Conservation (phyloP, 2,797 vertebrate genomes). For the Galaxias olidus region DNA sequence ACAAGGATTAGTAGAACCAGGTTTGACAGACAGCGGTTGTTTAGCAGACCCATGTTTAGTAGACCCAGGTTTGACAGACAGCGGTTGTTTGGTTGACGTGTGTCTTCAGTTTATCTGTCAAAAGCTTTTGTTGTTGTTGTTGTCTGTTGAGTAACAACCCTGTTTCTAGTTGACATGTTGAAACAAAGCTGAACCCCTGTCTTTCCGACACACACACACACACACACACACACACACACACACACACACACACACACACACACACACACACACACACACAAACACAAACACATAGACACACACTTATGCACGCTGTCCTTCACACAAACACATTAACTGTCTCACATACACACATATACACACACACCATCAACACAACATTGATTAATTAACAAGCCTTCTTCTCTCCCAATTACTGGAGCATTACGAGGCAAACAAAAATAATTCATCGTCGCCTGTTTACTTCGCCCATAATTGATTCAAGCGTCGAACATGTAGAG, state of each 20-base stretch:
- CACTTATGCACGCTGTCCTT: neutral
- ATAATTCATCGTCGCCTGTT: too few species aligned
- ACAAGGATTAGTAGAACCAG: too few species aligned
- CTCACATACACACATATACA: too few species aligned
- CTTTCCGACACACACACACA: slow-evolving; percentile 46
- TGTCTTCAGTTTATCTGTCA: too few species aligned
- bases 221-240: slow-evolving; percentile 20
- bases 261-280: slow-evolving; percentile 3
- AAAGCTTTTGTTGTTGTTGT: slow-evolving; percentile 43
- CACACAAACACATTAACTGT: neutral
- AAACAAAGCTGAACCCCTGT: slow-evolving; percentile 55
- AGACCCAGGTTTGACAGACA: too few species aligned
- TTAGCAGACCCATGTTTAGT: too few species aligned
- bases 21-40: too few species aligned
- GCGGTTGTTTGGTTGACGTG: too few species aligned
- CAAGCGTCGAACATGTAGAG: too few species aligned
- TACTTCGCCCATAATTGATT: too few species aligned
- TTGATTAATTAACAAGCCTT: slow-evolving; percentile 16
- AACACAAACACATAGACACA: slow-evolving; percentile 30
- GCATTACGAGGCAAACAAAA: too few species aligned
- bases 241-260: neutral
- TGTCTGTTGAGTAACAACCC: slow-evolving; percentile 42
- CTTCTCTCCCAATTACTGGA: too few species aligned
- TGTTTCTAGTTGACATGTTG: slow-evolving; percentile 67
- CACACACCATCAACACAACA: slow-evolving; percentile 1